Conservation (phyloP, 1,140 invertebrate species). For the Xylocopa sonorina region DNA sequence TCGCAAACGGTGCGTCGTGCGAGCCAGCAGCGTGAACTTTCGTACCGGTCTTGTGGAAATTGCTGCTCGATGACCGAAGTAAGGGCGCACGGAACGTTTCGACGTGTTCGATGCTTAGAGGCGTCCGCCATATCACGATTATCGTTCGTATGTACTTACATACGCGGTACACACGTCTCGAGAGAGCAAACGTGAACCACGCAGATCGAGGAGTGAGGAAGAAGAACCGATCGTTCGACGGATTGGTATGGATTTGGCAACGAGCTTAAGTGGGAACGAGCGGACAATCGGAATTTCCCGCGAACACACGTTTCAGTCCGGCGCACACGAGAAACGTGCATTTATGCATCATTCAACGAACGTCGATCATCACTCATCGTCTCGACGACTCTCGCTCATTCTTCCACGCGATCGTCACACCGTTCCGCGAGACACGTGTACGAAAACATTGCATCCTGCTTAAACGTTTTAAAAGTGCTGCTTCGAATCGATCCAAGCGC, state of each 20-base stretch:
- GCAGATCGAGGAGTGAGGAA: too few relatives aligned
- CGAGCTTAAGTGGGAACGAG: too few relatives aligned
- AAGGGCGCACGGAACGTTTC: slow-evolving; percentile 11
- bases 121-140: neutral
- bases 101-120: neutral
- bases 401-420: slow-evolving; percentile 1
- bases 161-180: too few relatives aligned
- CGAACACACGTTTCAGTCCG: too few relatives aligned
- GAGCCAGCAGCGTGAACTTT: neutral
- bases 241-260: too few relatives aligned
- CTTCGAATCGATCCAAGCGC: neutral
- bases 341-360: neutral
- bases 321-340: too few relatives aligned
- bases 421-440: neutral
- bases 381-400: neutral
- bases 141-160: neutral
- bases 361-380: neutral
- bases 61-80: neutral
- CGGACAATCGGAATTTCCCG: too few relatives aligned
- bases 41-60: slow-evolving; percentile 20
- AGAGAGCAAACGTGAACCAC: too few relatives aligned
- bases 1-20: slow-evolving; percentile 18
- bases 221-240: too few relatives aligned
- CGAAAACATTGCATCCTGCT: slow-evolving; percentile 8
- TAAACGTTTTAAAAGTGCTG: slow-evolving; percentile 15